phyloP scores from a whole-genome alignment of 2,888 invertebrate species.

The Microdon myrmicae region DNA sequence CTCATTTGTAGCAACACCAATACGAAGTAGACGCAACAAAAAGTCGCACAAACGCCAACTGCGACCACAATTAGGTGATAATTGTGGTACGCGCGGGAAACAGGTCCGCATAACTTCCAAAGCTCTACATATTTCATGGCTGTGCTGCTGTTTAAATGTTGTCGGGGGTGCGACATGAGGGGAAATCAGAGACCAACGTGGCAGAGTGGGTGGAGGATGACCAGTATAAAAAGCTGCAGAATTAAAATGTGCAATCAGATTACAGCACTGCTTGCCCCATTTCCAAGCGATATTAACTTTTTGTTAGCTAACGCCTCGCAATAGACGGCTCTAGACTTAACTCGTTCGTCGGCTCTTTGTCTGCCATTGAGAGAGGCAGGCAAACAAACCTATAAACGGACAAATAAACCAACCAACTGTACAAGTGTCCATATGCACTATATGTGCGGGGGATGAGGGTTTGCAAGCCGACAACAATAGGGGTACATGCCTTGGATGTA shows the following conservation, averaged over 20 bases:
- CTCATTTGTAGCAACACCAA: constrained; percentile 43
- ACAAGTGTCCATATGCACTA: too few relatives aligned
- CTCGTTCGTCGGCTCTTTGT: constrained; percentile 16
- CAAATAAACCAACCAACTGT: too few relatives aligned
- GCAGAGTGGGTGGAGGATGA: neutral
- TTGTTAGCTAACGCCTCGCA: constrained; percentile 36
- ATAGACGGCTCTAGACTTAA: constrained; percentile 1
- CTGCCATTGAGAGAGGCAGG: constrained; percentile 18
- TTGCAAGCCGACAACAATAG: too few relatives aligned
- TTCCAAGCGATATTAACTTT: constrained; percentile 42
- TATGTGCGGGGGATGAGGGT: too few relatives aligned
- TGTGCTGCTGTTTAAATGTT: neutral
- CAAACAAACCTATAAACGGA: constrained; percentile 19
- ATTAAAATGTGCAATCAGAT: constrained; percentile 42
- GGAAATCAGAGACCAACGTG: too few relatives aligned
- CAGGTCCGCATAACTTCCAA: too few relatives aligned
- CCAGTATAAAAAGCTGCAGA: constrained; percentile 6
- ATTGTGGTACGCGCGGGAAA: constrained; percentile 48
- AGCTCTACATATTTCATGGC: constrained; percentile 9
- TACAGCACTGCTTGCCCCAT: constrained; percentile 26
- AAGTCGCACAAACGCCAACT: too few relatives aligned
- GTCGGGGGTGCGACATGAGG: neutral
- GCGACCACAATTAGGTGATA: constrained; percentile 25
- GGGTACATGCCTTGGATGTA: constrained; percentile 31
- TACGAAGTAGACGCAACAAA: too few relatives aligned